Evolutionary conservation across 2,888 invertebrate species (phyloP).

Genomic region (Nymphalis c-album): DNA sequence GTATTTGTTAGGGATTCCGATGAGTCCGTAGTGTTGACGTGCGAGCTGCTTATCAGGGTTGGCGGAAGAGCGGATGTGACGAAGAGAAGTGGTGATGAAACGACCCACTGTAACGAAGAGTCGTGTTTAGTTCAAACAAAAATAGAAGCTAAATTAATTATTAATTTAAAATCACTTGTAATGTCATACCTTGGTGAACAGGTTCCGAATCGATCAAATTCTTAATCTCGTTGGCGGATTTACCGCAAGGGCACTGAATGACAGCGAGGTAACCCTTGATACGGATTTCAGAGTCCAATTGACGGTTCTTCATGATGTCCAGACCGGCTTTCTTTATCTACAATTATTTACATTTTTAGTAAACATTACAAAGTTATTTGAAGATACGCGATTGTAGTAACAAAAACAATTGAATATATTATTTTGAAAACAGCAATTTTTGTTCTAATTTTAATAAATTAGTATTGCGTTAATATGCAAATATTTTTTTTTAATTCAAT

Average conservation of each 20-base stretch:
- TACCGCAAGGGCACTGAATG: slow-evolving; percentile 87
- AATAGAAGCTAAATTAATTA: too few relatives aligned
- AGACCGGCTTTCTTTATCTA: slow-evolving; percentile 79
- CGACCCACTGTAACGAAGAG: slow-evolving; percentile 84
- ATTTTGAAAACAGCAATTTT: too few relatives aligned
- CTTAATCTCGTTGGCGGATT: slow-evolving; percentile 86
- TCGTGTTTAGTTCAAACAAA: too few relatives aligned
- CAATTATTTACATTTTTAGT: background rate
- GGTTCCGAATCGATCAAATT: slow-evolving; percentile 87
- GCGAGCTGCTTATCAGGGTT: slow-evolving; percentile 86
- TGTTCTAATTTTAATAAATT: too few relatives aligned
- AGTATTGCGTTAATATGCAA: too few relatives aligned
- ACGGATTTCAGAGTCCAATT: slow-evolving; percentile 92
- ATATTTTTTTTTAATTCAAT: too few relatives aligned
- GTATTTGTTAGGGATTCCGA: slow-evolving; percentile 79
- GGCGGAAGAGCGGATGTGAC: slow-evolving; percentile 88
- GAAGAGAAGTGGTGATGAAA: slow-evolving; percentile 91
- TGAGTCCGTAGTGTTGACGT: slow-evolving; percentile 76
- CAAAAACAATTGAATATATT: too few relatives aligned
- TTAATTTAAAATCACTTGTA: background rate
- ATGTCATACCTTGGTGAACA: slow-evolving; percentile 84
- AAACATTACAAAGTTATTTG: too few relatives aligned
- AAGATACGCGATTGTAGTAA: too few relatives aligned
- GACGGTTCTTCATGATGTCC: slow-evolving; percentile 85
- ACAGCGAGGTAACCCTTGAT: slow-evolving; percentile 91